Evolutionary conservation across 2,888 invertebrate species (phyloP), one percentile per base, ranked within the genome.

Genomic region (Eristalis arbustorum): DNA sequence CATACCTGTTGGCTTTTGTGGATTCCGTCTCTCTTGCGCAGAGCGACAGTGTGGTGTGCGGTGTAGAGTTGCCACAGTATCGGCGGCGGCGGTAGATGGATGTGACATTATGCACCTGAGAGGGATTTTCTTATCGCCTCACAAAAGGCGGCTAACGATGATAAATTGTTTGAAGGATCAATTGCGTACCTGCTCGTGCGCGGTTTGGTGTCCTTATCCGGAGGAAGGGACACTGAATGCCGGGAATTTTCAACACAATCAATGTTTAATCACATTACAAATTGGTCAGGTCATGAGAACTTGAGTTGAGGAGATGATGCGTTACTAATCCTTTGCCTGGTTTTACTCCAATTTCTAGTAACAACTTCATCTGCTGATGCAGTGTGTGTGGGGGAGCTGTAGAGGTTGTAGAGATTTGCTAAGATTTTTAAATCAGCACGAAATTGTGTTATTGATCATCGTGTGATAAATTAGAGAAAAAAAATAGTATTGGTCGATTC

Each of bases 1-100:
- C 57, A 63, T 74, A 80, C 80, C 80, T 74, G 68, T 68, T 68
- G 63, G 62, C 61, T 40, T 74, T 25, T 23, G n/a, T 49, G 25
- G 8, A 42, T 49, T 25, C 67, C 37, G 23, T 74, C 62, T 68
- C 74, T 59, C 62, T 68, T 62, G 66, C 34, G 63, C 66, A 76
- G 69, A 18, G 0, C 62, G 62, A 74, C 56, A 62, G 22, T 73
- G 10, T 6, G 31, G 6, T 6, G 31, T 31, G 31, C 8, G 40
- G 40, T 25, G 22, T 42, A 77, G 76, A 69, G 76, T 81, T 80
- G 74, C 80, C 80, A 61, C 28, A 28, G 14, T 25, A 11, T 34
- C 18, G 22, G n/a, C 5, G 11, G 25, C 18, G 22, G n/a, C 5
- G 11, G 25, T 62, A 40, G 62, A 14, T 82, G 22, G 63, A 64